Evolutionary conservation across 2,113 vertebrate genomes (phyloP), one percentile per base, ranked within the genome.

Genomic region (Pardalotus punctatus): DNA sequence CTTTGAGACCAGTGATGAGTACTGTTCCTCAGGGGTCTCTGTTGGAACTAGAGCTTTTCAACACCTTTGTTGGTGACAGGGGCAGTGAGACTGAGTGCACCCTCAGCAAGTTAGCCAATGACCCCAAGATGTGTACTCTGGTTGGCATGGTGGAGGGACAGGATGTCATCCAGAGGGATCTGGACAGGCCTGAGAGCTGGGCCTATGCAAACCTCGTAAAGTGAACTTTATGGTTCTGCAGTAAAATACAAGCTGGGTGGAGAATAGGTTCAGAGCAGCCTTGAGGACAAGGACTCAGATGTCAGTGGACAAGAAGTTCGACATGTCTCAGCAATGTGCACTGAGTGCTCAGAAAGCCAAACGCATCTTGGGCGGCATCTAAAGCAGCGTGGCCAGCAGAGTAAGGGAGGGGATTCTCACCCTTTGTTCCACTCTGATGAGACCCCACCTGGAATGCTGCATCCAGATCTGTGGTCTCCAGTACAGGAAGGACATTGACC

Each of bases 341-440:
- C 24, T 74, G 24, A 1, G 16, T 47, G 38, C 24, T n/a, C 86
- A 60, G 38, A n/a, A 67, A 47, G 24, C 9, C 45, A 47, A 60
- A n/a, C 0, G 0, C 8, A 60, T 47, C 38, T 78, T 47, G 16
- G 38, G 61, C 78, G 60, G 47, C 24, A 40, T 47, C 61, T 8
- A 76, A 47, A 76, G 70, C n/a, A 40, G 33, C 0, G 0, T 0
- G 1, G 51, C 53, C 43, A 38, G 36, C 36, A 51, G 29, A 28
- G 19, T 0, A 0, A 74, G 24, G 20, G 53, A 31, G 28, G 21
- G 35, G n/a, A 40, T 76, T 76, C 29, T 27, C 9, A 53, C 25
- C n/a, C n/a, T 82, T 29, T 87, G 40, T 24, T 62, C 24, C 14
- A 8, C 17, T 4, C 29, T 54, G 0, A 0, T 61, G 47, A 54